Evolutionary conservation across 2,797 vertebrate genomes (phyloP), one percentile per base, ranked within the genome.

Genomic region (Artibeus jamaicensis): DNA sequence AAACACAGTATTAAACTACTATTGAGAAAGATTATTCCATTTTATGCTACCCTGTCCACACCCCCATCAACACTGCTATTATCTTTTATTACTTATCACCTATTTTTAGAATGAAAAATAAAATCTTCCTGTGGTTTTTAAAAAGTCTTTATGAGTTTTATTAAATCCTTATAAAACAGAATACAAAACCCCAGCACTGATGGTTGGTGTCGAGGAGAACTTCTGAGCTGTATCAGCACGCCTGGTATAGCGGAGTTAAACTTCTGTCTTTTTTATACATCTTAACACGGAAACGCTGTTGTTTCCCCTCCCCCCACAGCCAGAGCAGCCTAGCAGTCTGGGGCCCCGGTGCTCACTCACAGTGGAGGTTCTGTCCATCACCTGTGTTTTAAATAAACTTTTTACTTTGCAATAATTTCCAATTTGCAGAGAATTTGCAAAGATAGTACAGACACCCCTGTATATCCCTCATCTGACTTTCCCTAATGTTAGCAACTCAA

Each of bases 101-200:
- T 18, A 59, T 32, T 71, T 39, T 59, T 26, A 59, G 59, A 44
- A 83, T 79, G 26, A 71, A 48, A 86, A 86, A 6, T 6, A 77
- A 50, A 24, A 37, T n/a, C 62, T 71, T 39, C 9, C 57, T 37
- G 53, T 9, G 14, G 22, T 39, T 22, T 26, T 78, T 68, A 29
- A 1, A 14, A 62, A 29, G 29, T 98, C 98, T 98, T 97, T 97
- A 98, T 84, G 97, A 91, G 97, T 97, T 98, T 98, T 99, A 98
- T 98, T 99, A 98, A 99, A 98, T 98, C 97, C 98, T 98, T 99
- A 99, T 98, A 99, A 99, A 99, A 99, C 98, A 98, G 98, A 98
- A 99, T 99, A 99, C 98, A 99, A 99, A 99, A 98, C 98, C 97
- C 98, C 97, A 98, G 98, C 98, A 96, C 98, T 26, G 98, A 98